Evolutionary conservation across 2,888 invertebrate species (phyloP).

Genomic region (Xylota sylvarum): DNA sequence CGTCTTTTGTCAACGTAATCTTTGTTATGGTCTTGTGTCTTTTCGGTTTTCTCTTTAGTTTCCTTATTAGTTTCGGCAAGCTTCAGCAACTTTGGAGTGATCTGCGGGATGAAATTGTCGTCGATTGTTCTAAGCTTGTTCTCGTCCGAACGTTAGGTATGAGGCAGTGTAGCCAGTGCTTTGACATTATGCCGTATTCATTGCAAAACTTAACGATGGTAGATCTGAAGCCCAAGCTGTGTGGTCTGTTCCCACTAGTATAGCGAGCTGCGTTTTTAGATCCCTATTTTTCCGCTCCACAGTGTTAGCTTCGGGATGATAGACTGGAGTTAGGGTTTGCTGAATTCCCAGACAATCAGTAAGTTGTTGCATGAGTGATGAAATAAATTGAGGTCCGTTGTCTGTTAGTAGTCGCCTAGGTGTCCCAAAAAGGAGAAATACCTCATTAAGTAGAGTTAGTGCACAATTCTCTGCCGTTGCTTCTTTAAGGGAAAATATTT

Average conservation of each 20-base stretch:
- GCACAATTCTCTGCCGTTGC: conserved; percentile 79
- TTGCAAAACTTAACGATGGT: conserved; percentile 63
- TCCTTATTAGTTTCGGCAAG: conserved; percentile 28
- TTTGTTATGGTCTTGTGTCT: conserved; percentile 35
- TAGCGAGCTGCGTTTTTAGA: too few species aligned
- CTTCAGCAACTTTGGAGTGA: conserved; percentile 3
- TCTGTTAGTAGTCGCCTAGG: too few species aligned
- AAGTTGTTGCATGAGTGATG: too few species aligned
- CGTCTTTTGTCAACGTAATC: neutral
- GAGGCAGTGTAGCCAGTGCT: neutral
- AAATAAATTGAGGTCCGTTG: too few species aligned
- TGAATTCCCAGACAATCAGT: too few species aligned
- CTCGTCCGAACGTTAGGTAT: conserved; percentile 2
- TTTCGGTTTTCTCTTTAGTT: conserved; percentile 37
- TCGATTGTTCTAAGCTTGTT: conserved; percentile 10
- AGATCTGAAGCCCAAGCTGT: conserved; percentile 78
- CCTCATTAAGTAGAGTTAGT: too few species aligned
- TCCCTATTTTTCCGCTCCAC: too few species aligned
- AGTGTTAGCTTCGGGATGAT: too few species aligned
- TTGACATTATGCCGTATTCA: neutral
- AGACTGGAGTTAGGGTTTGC: too few species aligned
- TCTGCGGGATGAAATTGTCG: conserved; percentile 15
- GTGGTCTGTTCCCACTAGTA: too few species aligned
- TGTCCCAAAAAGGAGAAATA: too few species aligned
- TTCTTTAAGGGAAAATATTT: conserved; percentile 74